These are phyloP conservation scores for Boleophthalmus pectinirostris DNA, from an alignment of 2,113 vertebrate species.

Conservation along the genomic window DNA sequence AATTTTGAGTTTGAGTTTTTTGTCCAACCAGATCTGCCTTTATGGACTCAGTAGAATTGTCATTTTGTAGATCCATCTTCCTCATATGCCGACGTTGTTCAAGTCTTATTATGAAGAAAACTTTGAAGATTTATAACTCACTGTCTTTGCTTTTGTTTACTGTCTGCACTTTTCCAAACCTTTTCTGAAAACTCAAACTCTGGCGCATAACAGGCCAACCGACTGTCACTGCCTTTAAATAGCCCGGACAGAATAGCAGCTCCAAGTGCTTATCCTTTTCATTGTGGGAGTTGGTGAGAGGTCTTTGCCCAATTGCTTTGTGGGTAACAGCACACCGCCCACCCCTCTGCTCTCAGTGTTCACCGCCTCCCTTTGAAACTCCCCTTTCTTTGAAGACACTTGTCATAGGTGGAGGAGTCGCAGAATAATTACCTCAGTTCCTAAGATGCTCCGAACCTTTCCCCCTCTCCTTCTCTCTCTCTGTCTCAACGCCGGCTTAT, in stretches of 20 bases:
- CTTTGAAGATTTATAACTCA: background rate
- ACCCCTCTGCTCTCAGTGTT: constrained; percentile 10
- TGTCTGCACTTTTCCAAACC: background rate
- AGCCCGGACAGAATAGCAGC: constrained; percentile 3
- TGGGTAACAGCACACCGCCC: constrained; percentile 27
- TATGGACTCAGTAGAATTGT: background rate
- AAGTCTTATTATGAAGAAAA: background rate
- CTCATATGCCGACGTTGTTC: background rate
- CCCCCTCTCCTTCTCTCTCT: constrained; percentile 9
- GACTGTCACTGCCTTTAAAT: constrained; percentile 30
- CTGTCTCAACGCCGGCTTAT: constrained; percentile 19
- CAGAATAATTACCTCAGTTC: constrained; percentile 74
- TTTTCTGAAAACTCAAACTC: constrained; percentile 12
- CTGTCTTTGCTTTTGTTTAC: background rate
- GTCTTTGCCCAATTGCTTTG: constrained; percentile 63
- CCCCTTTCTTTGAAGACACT: constrained; percentile 58
- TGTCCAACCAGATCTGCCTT: too few species aligned
- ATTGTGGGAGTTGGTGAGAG: constrained; percentile 45
- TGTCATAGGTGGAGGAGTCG: constrained; percentile 76
- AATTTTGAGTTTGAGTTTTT: background rate
- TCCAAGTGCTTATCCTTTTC: constrained; percentile 30
- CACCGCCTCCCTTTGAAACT: constrained; percentile 40
- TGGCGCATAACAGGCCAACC: constrained; percentile 15
- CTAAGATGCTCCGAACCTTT: constrained; percentile 26
- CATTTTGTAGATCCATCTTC: background rate